Evolutionary conservation across 2,888 invertebrate genomes (phyloP), one percentile per base, ranked within the genome.

Genomic region (Petrolisthes cinctipes): DNA sequence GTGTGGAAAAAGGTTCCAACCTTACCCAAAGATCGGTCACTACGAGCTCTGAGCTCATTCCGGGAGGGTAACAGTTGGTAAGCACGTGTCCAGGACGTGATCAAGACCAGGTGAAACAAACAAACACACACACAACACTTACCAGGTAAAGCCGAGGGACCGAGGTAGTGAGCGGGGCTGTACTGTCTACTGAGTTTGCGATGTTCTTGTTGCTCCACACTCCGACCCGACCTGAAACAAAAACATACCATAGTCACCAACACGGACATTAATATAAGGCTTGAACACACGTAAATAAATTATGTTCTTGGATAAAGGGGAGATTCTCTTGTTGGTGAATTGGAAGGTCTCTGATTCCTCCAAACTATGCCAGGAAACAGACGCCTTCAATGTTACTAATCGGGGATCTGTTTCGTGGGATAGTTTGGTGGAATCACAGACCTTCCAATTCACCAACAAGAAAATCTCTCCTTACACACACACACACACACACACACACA

Each of bases 131-230:
- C 80, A 56, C 5, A 4, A 0, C 4, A 86, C 86, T 79, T 53
- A 86, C 86, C 86, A 6, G 86, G 86, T 7, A 85, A 73, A 20
- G 85, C 66, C 6, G 53, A 73, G 14, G 54, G 54, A 54, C 68
- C 56, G 17, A 86, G 71, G 80, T 87, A 87, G 9, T 83, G 51
- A 7, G 87, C 87, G 3, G 87, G 87, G 68, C 87, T 87, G 80
- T 87, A 87, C 57, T 87, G 87, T 11, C 87, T 57, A 73, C 83
- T 83, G 51, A 87, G 61, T 61, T 83, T 83, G 11, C 83, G 78
- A 80, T 87, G 87, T 17, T 87, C 85, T 5, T 17, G 57, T n/a
- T 51, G 82, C 68, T 78, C 87, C 37, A 53, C 86, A 4, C 80
- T 83, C 51, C 83, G 83, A n/a, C 83, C 87, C 11, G 76, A 56